Base-by-base conservation (phyloP, 1,140 invertebrate genomes). In the Acromyrmex heyeri region DNA sequence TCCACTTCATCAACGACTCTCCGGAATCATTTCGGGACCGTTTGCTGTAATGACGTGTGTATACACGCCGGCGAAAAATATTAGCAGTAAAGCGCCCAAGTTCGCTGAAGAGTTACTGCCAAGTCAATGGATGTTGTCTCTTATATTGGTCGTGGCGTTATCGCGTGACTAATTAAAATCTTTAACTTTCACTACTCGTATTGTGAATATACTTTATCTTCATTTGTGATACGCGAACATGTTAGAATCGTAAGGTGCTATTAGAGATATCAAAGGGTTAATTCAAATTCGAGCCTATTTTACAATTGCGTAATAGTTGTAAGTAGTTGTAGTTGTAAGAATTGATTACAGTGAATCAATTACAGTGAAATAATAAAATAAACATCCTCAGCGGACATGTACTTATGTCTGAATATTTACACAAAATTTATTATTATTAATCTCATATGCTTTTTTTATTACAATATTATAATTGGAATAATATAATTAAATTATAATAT, bases 11-110 rank as follows among this genome's bases (percentile, higher is more conserved):
- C 82, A 48, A 75, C n/a, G 55, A 8, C n/a, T 76, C 65, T 10
- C 14, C 67, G 67, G 59, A 86, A 88, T 86, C 83, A 86, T 88
- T 86, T 78, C 79, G 57, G 59, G 55, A 14, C 44, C 79, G 53
- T 85, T 59, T 50, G 62, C 53, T 7, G 75, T 78, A 70, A 86
- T 85, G 34, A 87, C 44, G 21, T 62, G 61, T 76, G 85, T 72
- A 67, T 82, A 83, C 30, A 59, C 55, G 38, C 55, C 44, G 44
- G 55, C 21, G 1, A 82, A 86, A 86, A 85, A 65, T 62, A 85
- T 62, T 44, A 69, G 81, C 64, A 70, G 61, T 85, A 87, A 87
- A 85, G 53, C 48, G 61, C 38, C 24, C 61, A 6, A 24, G 8
- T 44, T 21, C 16, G 27, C 30, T 57, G 50, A 7, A 59, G 38